A percentile compares a stretch with the other conserved stretches of the same genome.
Conservation (phyloP, 2,888 invertebrate genomes). For the Xanthia icteritia region DNA sequence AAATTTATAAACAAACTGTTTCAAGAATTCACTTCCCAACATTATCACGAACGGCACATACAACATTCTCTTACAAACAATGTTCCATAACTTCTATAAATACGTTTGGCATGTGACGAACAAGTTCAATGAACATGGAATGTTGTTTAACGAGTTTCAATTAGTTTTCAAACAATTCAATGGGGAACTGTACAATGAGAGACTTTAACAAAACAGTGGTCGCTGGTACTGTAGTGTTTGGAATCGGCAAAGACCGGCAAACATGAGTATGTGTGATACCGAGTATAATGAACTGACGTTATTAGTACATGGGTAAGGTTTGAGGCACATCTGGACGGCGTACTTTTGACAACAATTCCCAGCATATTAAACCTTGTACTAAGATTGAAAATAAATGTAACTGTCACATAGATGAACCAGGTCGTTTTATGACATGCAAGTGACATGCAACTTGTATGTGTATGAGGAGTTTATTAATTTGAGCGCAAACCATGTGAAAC, state of each 20-base stretch:
- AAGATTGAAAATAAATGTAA: not conserved
- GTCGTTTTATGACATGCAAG: not conserved
- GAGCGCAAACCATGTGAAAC: not conserved
- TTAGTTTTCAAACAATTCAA: constrained; percentile 47
- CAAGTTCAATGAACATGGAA: constrained; percentile 20
- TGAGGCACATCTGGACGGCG: constrained; percentile 11
- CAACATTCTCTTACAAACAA: constrained; percentile 27
- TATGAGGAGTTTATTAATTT: not conserved
- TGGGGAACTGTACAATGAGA: constrained; percentile 35
- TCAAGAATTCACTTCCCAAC: constrained; percentile 20
- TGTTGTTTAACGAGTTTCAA: constrained; percentile 48
- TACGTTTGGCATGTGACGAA: constrained; percentile 19
- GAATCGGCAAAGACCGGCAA: constrained; percentile 25
- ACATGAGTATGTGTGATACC: constrained; percentile 44
- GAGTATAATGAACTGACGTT: constrained; percentile 41
- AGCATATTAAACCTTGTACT: not conserved
- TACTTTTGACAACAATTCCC: not conserved
- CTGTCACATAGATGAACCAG: not conserved
- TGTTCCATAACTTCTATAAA: constrained; percentile 35
- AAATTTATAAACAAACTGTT: constrained; percentile 8
- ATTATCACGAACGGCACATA: not conserved
- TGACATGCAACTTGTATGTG: not conserved
- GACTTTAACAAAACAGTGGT: constrained; percentile 47
- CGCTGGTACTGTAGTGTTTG: not conserved
- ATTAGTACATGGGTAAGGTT: constrained; percentile 40